Conservation (phyloP, 1,140 invertebrate species). For the Lethrus apterus region DNA sequence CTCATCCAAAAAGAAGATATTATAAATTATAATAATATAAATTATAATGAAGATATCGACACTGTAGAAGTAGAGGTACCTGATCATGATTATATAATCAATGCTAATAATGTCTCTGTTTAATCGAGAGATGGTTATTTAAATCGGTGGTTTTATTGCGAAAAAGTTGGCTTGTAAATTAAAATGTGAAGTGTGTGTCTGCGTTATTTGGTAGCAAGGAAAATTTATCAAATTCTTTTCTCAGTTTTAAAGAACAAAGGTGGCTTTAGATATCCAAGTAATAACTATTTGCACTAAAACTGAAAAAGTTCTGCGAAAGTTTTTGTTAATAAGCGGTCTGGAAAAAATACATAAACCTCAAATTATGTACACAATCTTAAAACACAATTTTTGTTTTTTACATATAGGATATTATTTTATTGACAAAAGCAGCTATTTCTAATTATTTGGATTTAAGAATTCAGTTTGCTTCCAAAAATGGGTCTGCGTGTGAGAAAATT, state of each 20-base stretch:
- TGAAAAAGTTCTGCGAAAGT: not conserved
- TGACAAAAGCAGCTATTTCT: not conserved
- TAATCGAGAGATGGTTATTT: conserved; percentile 9
- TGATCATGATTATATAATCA: conserved; percentile 8
- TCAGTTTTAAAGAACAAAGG: conserved; percentile 15
- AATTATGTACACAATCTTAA: no score
- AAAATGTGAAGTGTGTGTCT: conserved; percentile 19
- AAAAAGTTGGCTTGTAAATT: conserved; percentile 12
- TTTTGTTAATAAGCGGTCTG: not conserved
- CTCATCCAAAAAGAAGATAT: no score
- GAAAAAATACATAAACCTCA: no score
- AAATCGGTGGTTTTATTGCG: conserved; percentile 22
- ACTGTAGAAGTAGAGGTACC: not conserved
- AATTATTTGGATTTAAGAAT: not conserved
- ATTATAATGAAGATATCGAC: not conserved
- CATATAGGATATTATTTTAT: not conserved
- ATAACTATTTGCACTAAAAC: not conserved
- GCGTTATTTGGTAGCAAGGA: conserved; percentile 14
- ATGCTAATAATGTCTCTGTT: conserved; percentile 5
- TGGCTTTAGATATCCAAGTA: conserved; percentile 2
- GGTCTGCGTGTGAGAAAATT: no score
- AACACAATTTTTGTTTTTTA: no score
- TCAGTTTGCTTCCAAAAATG: no score
- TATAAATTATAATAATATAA: no score
- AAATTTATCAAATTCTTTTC: conserved; percentile 15